Base-by-base conservation (phyloP, 2,888 invertebrate genomes). In the Philereme vetulata region DNA sequence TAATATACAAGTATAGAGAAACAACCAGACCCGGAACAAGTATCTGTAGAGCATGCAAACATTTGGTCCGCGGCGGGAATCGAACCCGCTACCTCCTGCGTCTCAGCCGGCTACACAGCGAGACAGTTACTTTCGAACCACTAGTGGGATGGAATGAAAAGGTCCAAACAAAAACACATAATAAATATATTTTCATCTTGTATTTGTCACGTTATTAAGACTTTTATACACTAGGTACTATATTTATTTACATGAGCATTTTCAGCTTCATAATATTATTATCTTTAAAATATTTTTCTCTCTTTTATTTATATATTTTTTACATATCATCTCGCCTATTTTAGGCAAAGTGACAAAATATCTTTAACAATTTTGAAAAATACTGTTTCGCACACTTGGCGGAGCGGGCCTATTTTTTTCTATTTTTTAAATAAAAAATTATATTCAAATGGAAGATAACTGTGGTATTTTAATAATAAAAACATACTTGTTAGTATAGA, bases 231-330 rank as follows among this genome's bases (percentile, higher is more conserved):
- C 88, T 89, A 70, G 49, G 43, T 63, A 90, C 84, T 81, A 87
- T 81, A 76, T 84, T 75, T 90, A 91, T 92, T 85, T 92, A 91
- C 91, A 92, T 89, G 90, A 91, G 91, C 91, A 90, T 90, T 88
- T 82, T 86, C 77, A 67, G 86, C 90, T 90, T 89, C 85, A 83
- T 84, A 90, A 88, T 90, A 85, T 81, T 85, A 85, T 86, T 87
- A 90, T 87, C 85, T 81, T 86, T 89, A 90, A 90, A 91, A 90
- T 90, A 90, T 77, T 80, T 85, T 88, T 90, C 84, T 89, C 87
- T 90, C 85, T 87, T 83, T 81, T 85, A 63, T 84, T 78, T 88
- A 88, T 86, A 88, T 84, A 87, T 86, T 88, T 85, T 90, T 82
- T 87, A 86, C 87, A 89, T 75, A 78, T 81, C 78, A 78, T 83